Conservation (phyloP, 2,888 invertebrate species). For the Ophion ellenae region DNA sequence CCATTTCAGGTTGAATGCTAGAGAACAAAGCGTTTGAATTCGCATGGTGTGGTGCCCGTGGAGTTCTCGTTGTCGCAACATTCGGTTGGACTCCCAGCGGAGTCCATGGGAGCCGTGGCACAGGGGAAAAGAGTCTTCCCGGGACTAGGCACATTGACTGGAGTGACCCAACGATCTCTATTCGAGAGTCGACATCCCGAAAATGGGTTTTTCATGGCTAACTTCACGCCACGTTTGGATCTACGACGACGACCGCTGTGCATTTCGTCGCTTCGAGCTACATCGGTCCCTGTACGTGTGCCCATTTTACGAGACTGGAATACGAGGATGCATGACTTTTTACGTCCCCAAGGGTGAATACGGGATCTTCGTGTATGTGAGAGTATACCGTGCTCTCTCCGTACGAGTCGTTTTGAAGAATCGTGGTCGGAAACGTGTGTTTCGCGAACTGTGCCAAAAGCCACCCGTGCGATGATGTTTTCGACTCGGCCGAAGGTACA, state of each 20-base stretch:
- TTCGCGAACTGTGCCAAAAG: slow-evolving; percentile 1
- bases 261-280: not conserved
- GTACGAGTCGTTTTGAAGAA: not conserved
- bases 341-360: not conserved
- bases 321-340: not conserved
- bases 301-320: slow-evolving; percentile 6
- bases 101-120: slow-evolving; percentile 22
- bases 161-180: slow-evolving; percentile 70
- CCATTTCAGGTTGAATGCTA: not conserved
- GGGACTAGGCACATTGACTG: slow-evolving; percentile 3
- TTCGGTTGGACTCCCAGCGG: slow-evolving; percentile 45
- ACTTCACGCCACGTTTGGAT: slow-evolving; percentile 73
- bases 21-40: slow-evolving; percentile 44
- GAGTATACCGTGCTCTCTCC: not conserved
- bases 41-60: slow-evolving; percentile 26
- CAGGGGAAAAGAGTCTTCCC: slow-evolving; percentile 13
- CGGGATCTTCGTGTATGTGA: not conserved
- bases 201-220: slow-evolving; percentile 77
- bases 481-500: not conserved
- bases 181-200: slow-evolving; percentile 72
- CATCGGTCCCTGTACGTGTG: slow-evolving; percentile 2
- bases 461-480: not conserved
- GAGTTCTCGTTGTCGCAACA: slow-evolving; percentile 24
- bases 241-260: slow-evolving; percentile 42
- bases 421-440: no score